These are phyloP conservation scores for Chloebia gouldiae DNA, from an alignment of 2,113 vertebrate genomes.

Conservation along the genomic window DNA sequence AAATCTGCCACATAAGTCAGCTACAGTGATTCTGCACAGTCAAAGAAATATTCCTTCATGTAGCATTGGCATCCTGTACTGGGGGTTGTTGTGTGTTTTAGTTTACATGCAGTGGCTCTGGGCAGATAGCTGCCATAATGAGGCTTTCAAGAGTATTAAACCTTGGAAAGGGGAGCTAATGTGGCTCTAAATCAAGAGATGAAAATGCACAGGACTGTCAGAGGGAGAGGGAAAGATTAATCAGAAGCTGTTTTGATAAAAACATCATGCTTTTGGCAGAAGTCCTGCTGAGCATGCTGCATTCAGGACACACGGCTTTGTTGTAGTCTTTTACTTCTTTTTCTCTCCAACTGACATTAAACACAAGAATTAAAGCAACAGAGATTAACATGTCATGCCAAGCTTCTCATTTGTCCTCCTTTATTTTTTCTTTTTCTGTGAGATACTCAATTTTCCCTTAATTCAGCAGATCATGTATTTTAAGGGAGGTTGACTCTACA, in stretches of 20 bases:
- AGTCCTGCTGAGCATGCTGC: not conserved
- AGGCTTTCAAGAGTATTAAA: not conserved
- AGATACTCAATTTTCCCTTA: slow-evolving; percentile 11
- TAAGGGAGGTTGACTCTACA: slow-evolving; percentile 4
- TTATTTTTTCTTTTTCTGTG: not conserved
- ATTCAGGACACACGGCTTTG: not conserved
- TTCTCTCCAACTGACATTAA: slow-evolving; percentile 9
- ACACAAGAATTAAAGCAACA: slow-evolving; percentile 34
- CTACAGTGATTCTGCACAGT: not conserved
- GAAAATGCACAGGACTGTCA: not conserved
- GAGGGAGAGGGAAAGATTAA: not conserved
- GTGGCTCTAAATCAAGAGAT: slow-evolving; percentile 11
- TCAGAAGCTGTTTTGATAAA: slow-evolving; percentile 23
- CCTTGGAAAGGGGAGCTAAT: not conserved
- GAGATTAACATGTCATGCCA: slow-evolving; percentile 40
- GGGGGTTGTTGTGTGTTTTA: not conserved
- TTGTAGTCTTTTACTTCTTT: not conserved
- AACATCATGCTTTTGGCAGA: slow-evolving; percentile 17
- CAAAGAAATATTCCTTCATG: not conserved
- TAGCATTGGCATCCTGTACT: not conserved
- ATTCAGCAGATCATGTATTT: slow-evolving; percentile 23
- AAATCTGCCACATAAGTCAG: not conserved
- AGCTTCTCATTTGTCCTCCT: not conserved
- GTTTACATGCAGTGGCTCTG: not conserved
- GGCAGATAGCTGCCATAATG: not conserved